Base-by-base conservation (phyloP, 2,113 vertebrate species). In the Bathybates hornii region DNA sequence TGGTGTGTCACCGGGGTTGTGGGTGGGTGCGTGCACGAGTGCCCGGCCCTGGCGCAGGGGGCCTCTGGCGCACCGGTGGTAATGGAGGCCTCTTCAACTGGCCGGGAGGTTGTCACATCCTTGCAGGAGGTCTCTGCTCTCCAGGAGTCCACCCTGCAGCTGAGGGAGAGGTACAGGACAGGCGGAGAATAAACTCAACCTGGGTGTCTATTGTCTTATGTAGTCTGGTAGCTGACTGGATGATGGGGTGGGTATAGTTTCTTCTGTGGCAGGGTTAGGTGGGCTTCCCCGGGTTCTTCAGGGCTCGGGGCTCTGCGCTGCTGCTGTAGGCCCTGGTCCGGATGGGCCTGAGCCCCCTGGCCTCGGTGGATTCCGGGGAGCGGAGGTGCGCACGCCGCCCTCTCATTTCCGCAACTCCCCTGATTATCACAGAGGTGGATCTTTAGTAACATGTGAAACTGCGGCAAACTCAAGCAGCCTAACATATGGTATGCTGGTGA, bases 331-430 rank as follows among this genome's bases (percentile, higher is more conserved):
- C 27, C 57, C 27, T 32, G 57, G 14, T 32, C 57, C 5, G 14
- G 14, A 9, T 61, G 57, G 57, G 14, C 5, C 27, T 61, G 5
- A 61, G 57, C 27, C 27, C 27, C 57, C 27, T 61, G 57, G 57
- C 57, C 57, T 32, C 6, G 57, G 8, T 32, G 14, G 27, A 32
- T 61, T 32, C 27, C 0, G 3, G 27, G 14, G 0, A 61, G 57
- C 3, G 14, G 27, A 32, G 27, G 57, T 61, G 14, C 5, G 5
- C 54, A 27, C 54, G 21, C 19, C 5, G 5, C 19, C 19, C 52
- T 2, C 52, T 2, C 10, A 21, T 53, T 38, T 38, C 36, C 36
- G 2, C 36, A n/a, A 53, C 19, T 53, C 5, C 9, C 52, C 52
- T 1, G 54, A 27, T 27, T 27, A 57, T 57, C 1, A 57, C 24